Evolutionary conservation across 2,797 vertebrate genomes (phyloP), one percentile per base, ranked within the genome.

Genomic region (Cyprinella venusta): DNA sequence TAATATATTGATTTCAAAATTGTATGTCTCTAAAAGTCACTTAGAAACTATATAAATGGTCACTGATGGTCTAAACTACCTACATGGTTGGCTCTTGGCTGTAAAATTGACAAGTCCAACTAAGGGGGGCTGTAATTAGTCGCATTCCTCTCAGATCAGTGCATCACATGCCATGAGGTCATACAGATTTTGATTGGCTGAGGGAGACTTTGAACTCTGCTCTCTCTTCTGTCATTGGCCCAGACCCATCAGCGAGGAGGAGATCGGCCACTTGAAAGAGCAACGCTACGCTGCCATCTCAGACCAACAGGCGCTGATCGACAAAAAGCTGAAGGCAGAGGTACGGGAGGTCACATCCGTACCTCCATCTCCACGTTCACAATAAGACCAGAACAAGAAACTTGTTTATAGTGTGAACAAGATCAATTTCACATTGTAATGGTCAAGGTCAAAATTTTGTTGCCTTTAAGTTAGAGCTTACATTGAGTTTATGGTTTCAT

Each of bases 221-320:
- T 45, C 63, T 76, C 13, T 84, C 40, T 74, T 3, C 21, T 86
- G 10, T 87, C 50, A 67, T 82, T 76, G 84, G 79, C 59, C n/a
- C 88, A 99, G 98, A 87, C 96, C 97, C 80, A 95, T 99, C 90
- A 98, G 93, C 8, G 97, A 99, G 70, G 98, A 99, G 88, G 98
- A 99, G 94, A 94, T 99, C 76, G 88, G 89, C 79, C 94, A 97
- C 92, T 93, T 99, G 84, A 96, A 91, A 85, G 96, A 96, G 1
- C 96, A 96, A 26, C 94, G 93, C 88, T 99, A 98, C 8, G 88
- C 95, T 77, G 97, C 96, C 21, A 96, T 99, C 88, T 93, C 95
- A 61, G 95, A 98, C 88, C 94, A 95, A 75, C 98, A 99, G 93
- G 91, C 90, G 82, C 85, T 93, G 63, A 93, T 97, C 19, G 98